Evolutionary conservation across 2,113 vertebrate genomes (phyloP).

Genomic region (Hyperopisus bebe): DNA sequence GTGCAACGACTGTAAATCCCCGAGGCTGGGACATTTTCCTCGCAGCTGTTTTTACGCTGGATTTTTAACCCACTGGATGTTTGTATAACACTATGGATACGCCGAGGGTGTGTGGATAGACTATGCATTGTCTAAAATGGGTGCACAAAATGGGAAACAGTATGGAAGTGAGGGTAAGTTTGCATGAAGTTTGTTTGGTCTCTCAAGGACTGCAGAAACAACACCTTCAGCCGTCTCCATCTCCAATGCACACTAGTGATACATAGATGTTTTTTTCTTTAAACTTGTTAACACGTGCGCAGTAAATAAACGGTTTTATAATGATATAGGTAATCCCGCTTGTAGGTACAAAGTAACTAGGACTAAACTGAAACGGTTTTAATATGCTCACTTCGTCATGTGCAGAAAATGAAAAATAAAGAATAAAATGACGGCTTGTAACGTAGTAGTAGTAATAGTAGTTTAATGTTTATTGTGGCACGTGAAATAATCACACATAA

Average conservation of each 20-base stretch:
- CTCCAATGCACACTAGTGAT: neutral
- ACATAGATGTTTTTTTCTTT: neutral
- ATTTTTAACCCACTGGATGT: neutral
- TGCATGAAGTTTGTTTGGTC: neutral
- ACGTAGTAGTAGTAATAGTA: neutral
- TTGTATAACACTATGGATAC: constrained; percentile 21
- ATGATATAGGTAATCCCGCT: neutral
- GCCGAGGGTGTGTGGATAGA: constrained; percentile 48
- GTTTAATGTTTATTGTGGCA: neutral
- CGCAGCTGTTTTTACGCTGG: neutral
- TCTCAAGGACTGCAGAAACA: neutral
- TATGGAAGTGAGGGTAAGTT: constrained; percentile 93
- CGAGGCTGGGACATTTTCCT: neutral
- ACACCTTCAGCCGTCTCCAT: neutral
- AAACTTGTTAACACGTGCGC: neutral
- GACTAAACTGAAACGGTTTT: neutral
- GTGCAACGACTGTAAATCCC: neutral
- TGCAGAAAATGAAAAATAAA: neutral
- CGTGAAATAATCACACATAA: neutral
- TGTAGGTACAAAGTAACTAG: neutral
- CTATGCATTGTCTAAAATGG: constrained; percentile 88
- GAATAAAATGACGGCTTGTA: neutral
- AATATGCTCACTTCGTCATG: neutral
- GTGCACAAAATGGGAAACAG: constrained; percentile 95
- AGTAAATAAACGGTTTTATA: neutral